Evolutionary conservation across 2,113 vertebrate genomes (phyloP).

Genomic region (human (Homo sapiens)): DNA sequence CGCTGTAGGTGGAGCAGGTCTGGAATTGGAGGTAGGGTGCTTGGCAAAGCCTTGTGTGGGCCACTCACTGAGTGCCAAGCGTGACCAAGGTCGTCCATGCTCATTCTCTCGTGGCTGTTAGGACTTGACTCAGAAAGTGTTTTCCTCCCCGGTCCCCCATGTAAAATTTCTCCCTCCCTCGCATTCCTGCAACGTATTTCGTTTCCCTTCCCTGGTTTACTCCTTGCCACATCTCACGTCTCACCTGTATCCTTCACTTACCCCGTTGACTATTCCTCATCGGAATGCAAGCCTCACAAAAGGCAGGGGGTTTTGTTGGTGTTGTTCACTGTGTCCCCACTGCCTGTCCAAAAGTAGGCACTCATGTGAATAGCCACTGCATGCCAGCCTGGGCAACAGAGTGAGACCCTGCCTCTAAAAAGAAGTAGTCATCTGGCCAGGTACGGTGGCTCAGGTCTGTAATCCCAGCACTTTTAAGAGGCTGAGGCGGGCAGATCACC

Average conservation of each 20-base stretch:
- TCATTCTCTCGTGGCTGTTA: not conserved
- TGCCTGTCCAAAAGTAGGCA: not conserved
- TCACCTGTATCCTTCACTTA: not conserved
- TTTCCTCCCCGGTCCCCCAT: not conserved
- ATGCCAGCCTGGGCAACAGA: too few species aligned
- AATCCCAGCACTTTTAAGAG: too few species aligned
- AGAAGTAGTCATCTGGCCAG: too few species aligned
- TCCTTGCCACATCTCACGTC: not conserved
- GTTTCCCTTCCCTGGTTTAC: not conserved
- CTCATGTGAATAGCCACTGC: too few species aligned
- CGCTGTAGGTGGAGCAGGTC: not conserved
- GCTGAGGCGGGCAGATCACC: too few species aligned
- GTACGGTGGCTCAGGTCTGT: too few species aligned
- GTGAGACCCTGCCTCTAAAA: too few species aligned
- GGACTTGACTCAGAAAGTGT: not conserved
- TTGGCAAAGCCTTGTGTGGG: not conserved
- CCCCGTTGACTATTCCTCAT: not conserved
- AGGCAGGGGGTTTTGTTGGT: not conserved
- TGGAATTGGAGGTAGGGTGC: not conserved
- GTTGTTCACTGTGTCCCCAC: not conserved
- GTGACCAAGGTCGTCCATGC: not conserved
- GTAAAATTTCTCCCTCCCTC: not conserved
- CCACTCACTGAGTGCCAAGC: too few species aligned
- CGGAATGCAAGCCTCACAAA: not conserved
- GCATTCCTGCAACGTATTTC: not conserved